Base-by-base conservation (phyloP, 1,140 invertebrate genomes). In the Habropoda laboriosa region DNA sequence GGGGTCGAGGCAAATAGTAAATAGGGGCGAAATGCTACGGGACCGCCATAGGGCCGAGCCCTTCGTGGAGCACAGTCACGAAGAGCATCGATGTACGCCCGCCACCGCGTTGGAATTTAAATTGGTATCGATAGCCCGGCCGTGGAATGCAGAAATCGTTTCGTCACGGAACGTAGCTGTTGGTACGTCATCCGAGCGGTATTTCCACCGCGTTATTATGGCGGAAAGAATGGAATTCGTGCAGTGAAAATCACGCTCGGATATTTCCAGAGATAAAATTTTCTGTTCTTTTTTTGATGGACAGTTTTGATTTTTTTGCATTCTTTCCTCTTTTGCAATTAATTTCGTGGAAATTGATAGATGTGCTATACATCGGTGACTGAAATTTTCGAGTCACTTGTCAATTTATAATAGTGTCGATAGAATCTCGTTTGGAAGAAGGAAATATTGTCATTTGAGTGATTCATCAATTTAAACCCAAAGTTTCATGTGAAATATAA, bases 91-190 rank as follows among this genome's bases (percentile, higher is more conserved):
- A 30, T 10, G 30, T 30, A 60, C 68, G 73, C 66, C 81, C 83
- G 79, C 75, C 66, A n/a, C n/a, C n/a, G n/a, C n/a, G 55, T 3
- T 70, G 85, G 89, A 90, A 90, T 90, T 90, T 89, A 88, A 90
- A 90, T 90, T 87, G 87, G 77, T 82, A 89, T 80, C 82, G 80
- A 86, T 79, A 80, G 79, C 76, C n/a, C 53, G 45, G 53, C 68
- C 71, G 51, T 73, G 79, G 79, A 84, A 87, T 88, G 82, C 60
- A 66, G 40, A 79, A 87, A 87, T 86, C 78, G 81, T 77, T 79
- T 81, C 81, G 83, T 86, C 80, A 82, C 16, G 80, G 83, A 75
- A 85, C 66, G 83, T 32, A 73, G 27, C 67, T 71, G 63, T 60
- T 47, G 78, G 64, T 49, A 38, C 74, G 74, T 81, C 78, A 85